Base-by-base conservation (phyloP, 2,888 invertebrate genomes). In the Agrotis ipsilon region DNA sequence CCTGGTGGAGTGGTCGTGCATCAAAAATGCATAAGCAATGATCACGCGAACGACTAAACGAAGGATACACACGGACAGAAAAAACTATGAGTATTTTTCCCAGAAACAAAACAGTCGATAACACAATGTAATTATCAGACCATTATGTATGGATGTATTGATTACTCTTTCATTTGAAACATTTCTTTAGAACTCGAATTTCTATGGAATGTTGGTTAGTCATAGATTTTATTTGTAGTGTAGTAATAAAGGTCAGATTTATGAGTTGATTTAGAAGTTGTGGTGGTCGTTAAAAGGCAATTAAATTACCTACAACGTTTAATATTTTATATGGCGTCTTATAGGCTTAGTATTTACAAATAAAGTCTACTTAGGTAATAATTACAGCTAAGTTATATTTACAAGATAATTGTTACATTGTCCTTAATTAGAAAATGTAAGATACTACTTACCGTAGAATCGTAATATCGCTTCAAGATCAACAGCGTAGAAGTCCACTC, bases 21-120 rank as follows among this genome's bases (percentile, higher is more conserved):
- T 93, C 88, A 94, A 94, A 92, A 86, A 94, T 94, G 92, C 91
- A 94, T 90, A 84, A 86, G 83, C 57, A 55, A 54, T 69, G 78
- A 86, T 84, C 93, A 94, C 92, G 94, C 92, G 80, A 92, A 75
- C 86, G 45, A 51, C 55, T 84, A 73, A 82, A 67, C 75, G 75
- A 71, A 75, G 64, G 72, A 72, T 80, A 80, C 80, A 70, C 57
- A 83, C 68, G 32, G 71, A 43, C 66, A 19, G 32, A 58, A 71
- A 73, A 76, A 78, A 71, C 24, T 43, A 68, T 60, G 45, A 81
- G 61, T 54, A 68, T 71, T 75, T 78, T 82, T 83, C 75, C 60
- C 69, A 61, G 81, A 76, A 81, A 18, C 24, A 64, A 77, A 84
- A 79, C 64, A 65, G 70, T 72, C 82, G 73, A 74, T 79, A 84